Evolutionary conservation across 2,888 invertebrate genomes (phyloP).

Genomic region (Bellardia pandia): DNA sequence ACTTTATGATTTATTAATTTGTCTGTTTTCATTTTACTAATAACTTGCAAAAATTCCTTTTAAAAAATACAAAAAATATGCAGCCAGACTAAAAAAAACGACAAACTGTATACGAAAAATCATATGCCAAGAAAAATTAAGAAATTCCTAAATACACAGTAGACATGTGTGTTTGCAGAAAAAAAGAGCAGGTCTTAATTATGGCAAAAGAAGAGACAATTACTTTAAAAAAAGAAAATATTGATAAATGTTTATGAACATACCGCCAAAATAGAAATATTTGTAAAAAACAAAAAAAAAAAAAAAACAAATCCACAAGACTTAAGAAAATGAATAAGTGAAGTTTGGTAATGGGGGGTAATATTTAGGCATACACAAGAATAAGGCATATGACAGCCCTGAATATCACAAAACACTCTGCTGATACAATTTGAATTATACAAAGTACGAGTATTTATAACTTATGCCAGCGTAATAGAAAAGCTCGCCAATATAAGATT

Average conservation of each 20-base stretch:
- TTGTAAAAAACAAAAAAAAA: neutral
- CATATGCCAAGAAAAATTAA: constrained; percentile 57
- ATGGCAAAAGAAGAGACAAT: constrained; percentile 38
- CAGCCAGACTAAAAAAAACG: constrained; percentile 1
- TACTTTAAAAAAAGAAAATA: constrained; percentile 38
- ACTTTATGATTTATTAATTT: constrained; percentile 17
- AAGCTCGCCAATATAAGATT: too few relatives aligned
- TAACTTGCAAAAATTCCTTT: constrained; percentile 1
- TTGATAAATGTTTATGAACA: constrained; percentile 27
- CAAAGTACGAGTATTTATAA: too few relatives aligned
- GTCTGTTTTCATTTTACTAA: constrained; percentile 7
- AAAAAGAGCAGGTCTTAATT: constrained; percentile 10
- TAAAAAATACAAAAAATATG: constrained; percentile 7
- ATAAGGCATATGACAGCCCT: too few relatives aligned
- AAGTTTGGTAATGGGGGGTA: neutral
- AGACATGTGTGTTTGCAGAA: constrained; percentile 40
- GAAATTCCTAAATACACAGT: constrained; percentile 48
- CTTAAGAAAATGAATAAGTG: neutral
- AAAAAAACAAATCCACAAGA: neutral
- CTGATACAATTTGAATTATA: too few relatives aligned
- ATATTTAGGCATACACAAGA: neutral
- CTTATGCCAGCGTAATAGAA: too few relatives aligned
- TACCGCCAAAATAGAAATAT: constrained; percentile 9
- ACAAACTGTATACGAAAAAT: constrained; percentile 27
- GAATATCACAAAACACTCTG: too few relatives aligned